Conservation (phyloP, 2,888 invertebrate species). For the Hedya salicella region DNA sequence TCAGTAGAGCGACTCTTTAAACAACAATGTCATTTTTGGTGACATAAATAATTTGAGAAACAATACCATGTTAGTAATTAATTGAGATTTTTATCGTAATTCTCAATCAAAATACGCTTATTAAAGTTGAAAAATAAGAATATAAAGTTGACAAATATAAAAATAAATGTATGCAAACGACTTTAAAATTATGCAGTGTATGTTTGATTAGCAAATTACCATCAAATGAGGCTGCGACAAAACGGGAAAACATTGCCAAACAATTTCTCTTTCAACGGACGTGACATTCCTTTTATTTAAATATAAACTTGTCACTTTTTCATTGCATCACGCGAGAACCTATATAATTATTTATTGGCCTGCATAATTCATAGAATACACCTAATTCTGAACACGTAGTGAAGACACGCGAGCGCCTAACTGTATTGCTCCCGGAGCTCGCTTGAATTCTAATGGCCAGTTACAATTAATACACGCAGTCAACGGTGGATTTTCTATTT, state of each 20-base stretch:
- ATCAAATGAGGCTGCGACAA: constrained; percentile 47
- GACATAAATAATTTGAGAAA: too few relatives aligned
- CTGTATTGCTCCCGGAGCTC: constrained; percentile 74
- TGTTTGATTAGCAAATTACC: constrained; percentile 40
- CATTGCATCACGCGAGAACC: constrained; percentile 63
- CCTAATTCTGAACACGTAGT: constrained; percentile 76
- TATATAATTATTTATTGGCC: constrained; percentile 57
- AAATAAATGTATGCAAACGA: background rate
- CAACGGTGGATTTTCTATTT: constrained; percentile 85
- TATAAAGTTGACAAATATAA: too few relatives aligned
- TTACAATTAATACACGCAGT: constrained; percentile 82
- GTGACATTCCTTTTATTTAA: constrained; percentile 55
- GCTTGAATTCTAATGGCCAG: constrained; percentile 79
- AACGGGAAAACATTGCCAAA: constrained; percentile 61
- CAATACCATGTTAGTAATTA: too few relatives aligned
- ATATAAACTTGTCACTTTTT: constrained; percentile 56
- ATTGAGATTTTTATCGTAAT: background rate
- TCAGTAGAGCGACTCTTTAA: too few relatives aligned
- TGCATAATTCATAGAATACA: constrained; percentile 59
- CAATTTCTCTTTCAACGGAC: constrained; percentile 68
- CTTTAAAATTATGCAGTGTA: background rate
- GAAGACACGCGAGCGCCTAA: constrained; percentile 76
- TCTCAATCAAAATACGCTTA: background rate
- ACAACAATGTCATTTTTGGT: too few relatives aligned
- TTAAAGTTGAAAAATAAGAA: background rate